Evolutionary conservation across 2,888 invertebrate genomes (phyloP), one percentile per base, ranked within the genome.

Genomic region (Ormyrus nitidulus): DNA sequence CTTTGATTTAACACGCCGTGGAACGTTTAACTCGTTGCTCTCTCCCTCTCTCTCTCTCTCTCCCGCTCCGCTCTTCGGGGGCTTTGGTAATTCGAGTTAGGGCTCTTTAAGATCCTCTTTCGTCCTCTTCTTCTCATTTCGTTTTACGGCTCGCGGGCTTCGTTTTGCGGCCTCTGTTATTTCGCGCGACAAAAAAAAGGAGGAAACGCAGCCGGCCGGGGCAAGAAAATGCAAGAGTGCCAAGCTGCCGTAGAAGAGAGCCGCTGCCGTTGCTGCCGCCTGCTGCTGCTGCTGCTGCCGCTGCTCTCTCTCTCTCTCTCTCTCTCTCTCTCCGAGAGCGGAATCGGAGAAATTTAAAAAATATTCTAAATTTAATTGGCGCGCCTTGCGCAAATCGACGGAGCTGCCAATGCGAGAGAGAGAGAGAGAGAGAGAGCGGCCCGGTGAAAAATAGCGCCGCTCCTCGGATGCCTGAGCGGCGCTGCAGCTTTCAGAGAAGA

Each of bases 271-370:
- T 34, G 34, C 34, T 34, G 34, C 34, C 34, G 34, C 34, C 34
- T 34, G 34, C 4, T 34, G 34, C 34, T 34, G 34, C 34, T 34
- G 34, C 34, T 34, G 34, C 34, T 34, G 34, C 34, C 0, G 19
- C 2, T 19, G 2, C 34, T 34, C 4, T 34, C 34, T 34, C 34
- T 34, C 2, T 34, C 34, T 34, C 34, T 34, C 34, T 34, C 34
- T 34, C 0, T 34, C 34, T 34, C 34, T 34, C 34, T 34, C 34
- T 34, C 4, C 34, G 34, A 34, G 86, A 87, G 56, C 86, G 90
- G 90, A 90, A 90, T 90, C 86, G 88, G 87, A 89, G 87, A 90
- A 90, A 90, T 90, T 90, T 89, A 90, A 90, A 90, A 90, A 90
- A 89, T 90, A 90, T 90, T 90, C 90, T 90, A 90, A 90, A 90